Percentiles rank a stretch among this genome's conserved stretches.
These are phyloP conservation scores for Mythimna impura DNA, from an alignment of 2,888 invertebrate species.

Conservation along the genomic window DNA sequence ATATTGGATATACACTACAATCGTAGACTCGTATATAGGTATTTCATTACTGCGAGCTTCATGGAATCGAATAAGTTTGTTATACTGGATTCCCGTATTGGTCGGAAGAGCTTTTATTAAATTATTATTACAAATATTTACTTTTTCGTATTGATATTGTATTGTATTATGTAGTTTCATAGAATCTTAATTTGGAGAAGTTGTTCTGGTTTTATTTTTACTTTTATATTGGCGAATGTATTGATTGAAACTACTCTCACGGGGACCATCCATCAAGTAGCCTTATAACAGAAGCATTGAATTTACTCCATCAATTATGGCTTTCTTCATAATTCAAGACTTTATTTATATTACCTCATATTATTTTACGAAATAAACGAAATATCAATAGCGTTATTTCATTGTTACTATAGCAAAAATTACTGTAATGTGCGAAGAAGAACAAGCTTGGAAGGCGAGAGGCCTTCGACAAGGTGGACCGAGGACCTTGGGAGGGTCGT, in stretches of 20 bases:
- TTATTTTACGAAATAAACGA: constrained; percentile 2
- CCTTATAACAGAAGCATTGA: constrained; percentile 4
- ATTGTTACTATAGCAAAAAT: not conserved
- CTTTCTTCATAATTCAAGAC: constrained; percentile 16
- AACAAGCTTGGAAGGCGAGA: no score
- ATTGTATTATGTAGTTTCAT: not conserved
- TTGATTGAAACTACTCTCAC: constrained; percentile 29
- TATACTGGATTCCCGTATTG: constrained; percentile 15
- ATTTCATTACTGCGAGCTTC: constrained; percentile 43
- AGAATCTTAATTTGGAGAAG: constrained; percentile 5
- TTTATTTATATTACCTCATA: not conserved
- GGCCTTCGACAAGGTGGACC: not conserved
- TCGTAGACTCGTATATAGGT: constrained; percentile 25
- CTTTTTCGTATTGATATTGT: constrained; percentile 6
- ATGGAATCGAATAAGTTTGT: constrained; percentile 31
- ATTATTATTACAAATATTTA: constrained; percentile 20
- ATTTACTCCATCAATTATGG: constrained; percentile 35
- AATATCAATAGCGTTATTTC: not conserved
- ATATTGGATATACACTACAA: constrained; percentile 45
- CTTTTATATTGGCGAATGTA: not conserved
- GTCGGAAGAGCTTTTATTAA: constrained; percentile 33
- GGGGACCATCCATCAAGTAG: constrained; percentile 31
- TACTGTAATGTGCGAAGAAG: not conserved
- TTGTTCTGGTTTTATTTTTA: constrained; percentile 5
- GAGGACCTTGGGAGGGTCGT: not conserved